These are phyloP conservation scores for Vulpes lagopus DNA, from an alignment of 2,113 vertebrate genomes.

Conservation along the genomic window DNA sequence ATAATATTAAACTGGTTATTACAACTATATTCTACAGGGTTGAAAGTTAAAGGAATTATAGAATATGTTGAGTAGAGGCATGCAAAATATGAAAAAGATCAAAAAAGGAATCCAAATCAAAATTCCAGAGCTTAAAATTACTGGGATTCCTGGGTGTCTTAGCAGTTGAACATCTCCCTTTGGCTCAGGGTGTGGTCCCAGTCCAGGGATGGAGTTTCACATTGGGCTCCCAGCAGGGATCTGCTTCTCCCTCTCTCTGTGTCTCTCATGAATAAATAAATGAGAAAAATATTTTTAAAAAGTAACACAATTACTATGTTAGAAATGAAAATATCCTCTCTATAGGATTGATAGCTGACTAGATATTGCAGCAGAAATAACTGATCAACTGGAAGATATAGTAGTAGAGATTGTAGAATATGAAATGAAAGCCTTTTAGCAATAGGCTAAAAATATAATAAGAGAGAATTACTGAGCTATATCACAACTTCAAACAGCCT, in stretches of 20 bases:
- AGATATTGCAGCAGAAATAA: constrained; percentile 15
- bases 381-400: neutral
- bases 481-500: neutral
- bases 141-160: no score
- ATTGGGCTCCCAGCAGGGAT: no score
- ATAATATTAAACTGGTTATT: neutral
- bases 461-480: neutral
- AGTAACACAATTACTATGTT: neutral
- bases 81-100: neutral
- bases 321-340: constrained; percentile 20
- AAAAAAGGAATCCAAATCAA: neutral
- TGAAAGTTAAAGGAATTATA: neutral
- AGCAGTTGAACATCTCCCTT: no score
- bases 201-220: no score
- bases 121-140: neutral
- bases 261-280: no score
- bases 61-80: neutral
- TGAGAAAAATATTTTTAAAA: no score
- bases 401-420: neutral
- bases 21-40: neutral
- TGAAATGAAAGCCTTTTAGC: neutral
- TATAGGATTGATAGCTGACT: neutral
- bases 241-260: no score
- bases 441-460: neutral
- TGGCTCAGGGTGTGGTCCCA: no score